These are phyloP conservation scores for Epinotia demarniana DNA, from an alignment of 2,888 invertebrate genomes.

Conservation along the genomic window DNA sequence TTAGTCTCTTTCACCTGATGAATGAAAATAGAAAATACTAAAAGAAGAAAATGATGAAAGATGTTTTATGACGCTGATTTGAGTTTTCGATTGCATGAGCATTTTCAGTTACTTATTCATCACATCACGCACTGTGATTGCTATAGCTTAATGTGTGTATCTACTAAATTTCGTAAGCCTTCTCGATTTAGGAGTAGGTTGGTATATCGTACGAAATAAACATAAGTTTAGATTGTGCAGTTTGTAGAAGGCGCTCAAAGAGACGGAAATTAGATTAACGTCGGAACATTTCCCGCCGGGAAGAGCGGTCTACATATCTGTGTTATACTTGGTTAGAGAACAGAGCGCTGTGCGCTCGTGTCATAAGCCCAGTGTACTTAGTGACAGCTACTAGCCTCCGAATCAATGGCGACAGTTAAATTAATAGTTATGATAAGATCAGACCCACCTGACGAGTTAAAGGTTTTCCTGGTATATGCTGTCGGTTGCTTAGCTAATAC, in stretches of 20 bases:
- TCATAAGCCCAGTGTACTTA: no score
- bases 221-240: neutral
- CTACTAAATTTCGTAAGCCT: no score
- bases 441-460: no score
- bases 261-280: constrained; percentile 11
- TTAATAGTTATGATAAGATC: no score
- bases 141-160: neutral
- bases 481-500: no score
- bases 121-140: neutral
- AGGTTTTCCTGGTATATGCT: no score
- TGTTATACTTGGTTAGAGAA: neutral
- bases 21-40: neutral
- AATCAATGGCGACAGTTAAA: no score
- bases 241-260: neutral
- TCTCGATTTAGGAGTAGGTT: neutral
- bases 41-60: neutral
- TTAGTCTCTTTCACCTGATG: neutral
- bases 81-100: neutral
- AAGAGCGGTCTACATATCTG: neutral
- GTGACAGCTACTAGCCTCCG: no score
- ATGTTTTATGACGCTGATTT: neutral
- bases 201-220: neutral
- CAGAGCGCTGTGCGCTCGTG: no score
- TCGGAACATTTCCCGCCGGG: neutral
- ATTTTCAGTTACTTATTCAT: neutral